Evolutionary conservation across 92 coral and sea anemone genomes (phyloP).

Genomic region (Bergia sp.): DNA sequence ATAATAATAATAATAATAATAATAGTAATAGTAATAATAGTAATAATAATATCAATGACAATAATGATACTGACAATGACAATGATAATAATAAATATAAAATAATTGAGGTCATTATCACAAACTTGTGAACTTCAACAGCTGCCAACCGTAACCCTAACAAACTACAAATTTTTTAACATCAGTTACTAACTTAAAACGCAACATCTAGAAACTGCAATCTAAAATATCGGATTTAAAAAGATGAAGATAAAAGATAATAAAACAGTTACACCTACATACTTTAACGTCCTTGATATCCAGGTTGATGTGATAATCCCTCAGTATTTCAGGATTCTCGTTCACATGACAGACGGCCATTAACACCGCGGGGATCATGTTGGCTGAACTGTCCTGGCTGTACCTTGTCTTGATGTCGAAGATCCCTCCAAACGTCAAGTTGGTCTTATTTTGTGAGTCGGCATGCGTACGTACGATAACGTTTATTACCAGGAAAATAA

Average conservation of each 20-base stretch:
- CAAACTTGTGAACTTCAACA: too few species aligned
- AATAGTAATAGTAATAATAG: too few species aligned
- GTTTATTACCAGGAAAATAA: too few species aligned
- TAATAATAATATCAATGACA: too few species aligned
- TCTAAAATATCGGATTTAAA: background rate
- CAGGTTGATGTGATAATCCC: constrained; percentile 59
- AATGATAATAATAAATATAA: too few species aligned
- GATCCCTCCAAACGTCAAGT: constrained; percentile 68
- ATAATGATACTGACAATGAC: too few species aligned
- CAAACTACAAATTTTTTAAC: too few species aligned
- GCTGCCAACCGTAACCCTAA: too few species aligned
- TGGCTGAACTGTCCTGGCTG: constrained; percentile 66
- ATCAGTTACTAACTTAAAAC: too few species aligned
- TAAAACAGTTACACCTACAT: background rate
- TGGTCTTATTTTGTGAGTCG: constrained; percentile 41
- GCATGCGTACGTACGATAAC: background rate
- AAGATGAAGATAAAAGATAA: background rate
- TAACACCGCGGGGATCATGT: constrained; percentile 75
- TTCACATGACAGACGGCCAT: constrained; percentile 76
- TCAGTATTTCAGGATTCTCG: constrained; percentile 55
- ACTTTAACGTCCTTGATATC: constrained; percentile 80
- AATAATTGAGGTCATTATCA: too few species aligned
- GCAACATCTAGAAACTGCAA: too few species aligned
- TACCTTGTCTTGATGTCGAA: constrained; percentile 65
- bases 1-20: too few species aligned